These are phyloP conservation scores for Ctenoplectra terminalis DNA, from an alignment of 1,140 invertebrate species.

Conservation along the genomic window DNA sequence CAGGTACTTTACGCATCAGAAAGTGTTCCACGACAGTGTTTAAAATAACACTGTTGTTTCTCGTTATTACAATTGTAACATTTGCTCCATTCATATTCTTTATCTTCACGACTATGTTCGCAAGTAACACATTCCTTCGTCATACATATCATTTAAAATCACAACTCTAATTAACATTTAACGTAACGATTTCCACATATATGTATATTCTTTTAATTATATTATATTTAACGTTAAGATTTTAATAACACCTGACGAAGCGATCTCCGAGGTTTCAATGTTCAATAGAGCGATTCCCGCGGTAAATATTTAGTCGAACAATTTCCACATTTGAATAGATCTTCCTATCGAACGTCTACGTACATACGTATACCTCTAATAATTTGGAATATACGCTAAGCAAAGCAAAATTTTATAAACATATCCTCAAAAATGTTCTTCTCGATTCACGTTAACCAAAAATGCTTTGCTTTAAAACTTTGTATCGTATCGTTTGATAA, in stretches of 20 bases:
- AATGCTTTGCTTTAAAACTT: constrained; percentile 12
- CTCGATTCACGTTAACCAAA: not conserved
- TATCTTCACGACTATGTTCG: not conserved
- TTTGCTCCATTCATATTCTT: constrained; percentile 14
- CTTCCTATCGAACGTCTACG: constrained; percentile 29
- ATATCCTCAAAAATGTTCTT: not conserved
- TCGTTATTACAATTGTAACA: constrained; percentile 21
- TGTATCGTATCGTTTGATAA: not conserved
- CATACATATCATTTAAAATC: not conserved
- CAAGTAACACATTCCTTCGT: not conserved
- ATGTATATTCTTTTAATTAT: constrained; percentile 17
- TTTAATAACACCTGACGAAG: constrained; percentile 55
- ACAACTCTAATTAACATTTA: constrained; percentile 25
- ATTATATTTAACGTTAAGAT: constrained; percentile 46
- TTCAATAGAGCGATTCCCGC: constrained; percentile 56
- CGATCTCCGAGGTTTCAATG: constrained; percentile 55
- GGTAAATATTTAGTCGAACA: constrained; percentile 45
- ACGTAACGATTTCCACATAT: constrained; percentile 56
- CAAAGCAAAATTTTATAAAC: constrained; percentile 51
- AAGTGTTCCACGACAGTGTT: constrained; percentile 16
- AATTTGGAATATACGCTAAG: constrained; percentile 55
- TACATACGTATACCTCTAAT: constrained; percentile 55
- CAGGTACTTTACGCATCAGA: constrained; percentile 57
- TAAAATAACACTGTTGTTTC: constrained; percentile 11
- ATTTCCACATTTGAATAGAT: constrained; percentile 47